Conservation (phyloP, 92 coral and sea anemone genomes). For the Porites rus region DNA sequence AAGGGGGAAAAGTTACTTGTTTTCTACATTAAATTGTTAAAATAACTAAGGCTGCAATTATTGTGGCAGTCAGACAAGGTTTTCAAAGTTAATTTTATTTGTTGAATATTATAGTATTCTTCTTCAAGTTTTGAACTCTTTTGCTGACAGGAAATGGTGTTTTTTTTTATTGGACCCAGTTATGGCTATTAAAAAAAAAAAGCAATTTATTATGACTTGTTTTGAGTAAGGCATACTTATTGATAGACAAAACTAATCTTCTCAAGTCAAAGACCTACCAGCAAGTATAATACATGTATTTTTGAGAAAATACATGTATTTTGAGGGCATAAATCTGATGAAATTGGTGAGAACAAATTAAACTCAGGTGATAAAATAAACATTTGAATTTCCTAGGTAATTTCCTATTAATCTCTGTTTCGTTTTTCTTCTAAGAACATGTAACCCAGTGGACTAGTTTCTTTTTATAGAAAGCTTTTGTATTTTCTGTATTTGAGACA, state of each 20-base stretch:
- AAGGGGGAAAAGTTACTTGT: too few species aligned
- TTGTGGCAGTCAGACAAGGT: too few species aligned
- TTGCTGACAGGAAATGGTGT: too few species aligned
- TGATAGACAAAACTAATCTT: not conserved
- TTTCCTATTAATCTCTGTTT: not conserved
- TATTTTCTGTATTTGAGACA: too few species aligned
- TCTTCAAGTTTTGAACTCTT: not conserved
- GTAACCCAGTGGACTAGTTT: not conserved
- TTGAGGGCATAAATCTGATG: not conserved
- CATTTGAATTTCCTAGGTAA: slow-evolving; percentile 25
- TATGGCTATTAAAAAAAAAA: too few species aligned
- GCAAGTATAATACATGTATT: too few species aligned
- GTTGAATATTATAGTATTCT: not conserved
- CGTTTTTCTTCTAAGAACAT: not conserved
- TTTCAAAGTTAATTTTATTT: too few species aligned
- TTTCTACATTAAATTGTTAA: too few species aligned
- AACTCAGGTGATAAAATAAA: slow-evolving; percentile 31
- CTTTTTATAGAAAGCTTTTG: too few species aligned
- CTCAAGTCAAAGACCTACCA: not conserved
- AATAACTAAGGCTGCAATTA: too few species aligned
- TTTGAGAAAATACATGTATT: not conserved
- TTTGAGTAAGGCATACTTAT: not conserved
- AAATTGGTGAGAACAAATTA: not conserved
- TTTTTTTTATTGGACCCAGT: too few species aligned
- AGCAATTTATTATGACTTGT: too few species aligned